Evolutionary conservation across 2,888 invertebrate genomes (phyloP), one percentile per base, ranked within the genome.

Genomic region (Lissocephala sabroskyi): DNA sequence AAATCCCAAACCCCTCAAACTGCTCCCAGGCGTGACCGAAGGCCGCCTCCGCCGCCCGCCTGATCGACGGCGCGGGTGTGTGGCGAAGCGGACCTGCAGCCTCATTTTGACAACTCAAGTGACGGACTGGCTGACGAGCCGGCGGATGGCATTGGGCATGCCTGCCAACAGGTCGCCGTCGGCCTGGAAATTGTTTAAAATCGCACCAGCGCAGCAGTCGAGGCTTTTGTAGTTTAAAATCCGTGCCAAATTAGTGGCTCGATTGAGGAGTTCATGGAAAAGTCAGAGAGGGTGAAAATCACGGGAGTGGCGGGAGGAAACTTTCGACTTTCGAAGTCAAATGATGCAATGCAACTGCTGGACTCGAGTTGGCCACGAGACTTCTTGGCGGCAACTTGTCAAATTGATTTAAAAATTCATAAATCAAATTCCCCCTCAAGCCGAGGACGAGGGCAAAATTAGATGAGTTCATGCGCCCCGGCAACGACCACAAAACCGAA

Each of bases 361-460:
- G 7, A 23, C 4, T 23, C 23, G 23, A 7, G 7, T 5, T 23
- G 23, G 23, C 23, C 23, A 23, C 23, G 23, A 23, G 23, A 5
- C 23, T 5, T 16, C 35, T 13, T n/a, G 26, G 50, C 50, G 51
- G 51, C 44, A 59, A 52, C 51, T 58, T 71, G 71, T 71, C 71
- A 73, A 73, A 71, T 73, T 67, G 65, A 67, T 73, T 73, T 65
- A 46, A 63, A 63, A 71, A 63, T 67, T 71, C 67, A 74, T 73
- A 73, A 75, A 75, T 73, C 75, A 73, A 56, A 33, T 41, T 41
- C 41, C 39, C 49, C 54, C 32, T 14, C 41, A 45, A 33, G 18
- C 5, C 43, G 29, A 43, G 28, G 41, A 48, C 41, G 57, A 55
- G 59, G 43, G 52, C 37, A 41, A 67, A 67, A 71, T 75, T 63